These are phyloP conservation scores for Heliconius hortense DNA, from an alignment of 2,888 invertebrate species.

Conservation along the genomic window DNA sequence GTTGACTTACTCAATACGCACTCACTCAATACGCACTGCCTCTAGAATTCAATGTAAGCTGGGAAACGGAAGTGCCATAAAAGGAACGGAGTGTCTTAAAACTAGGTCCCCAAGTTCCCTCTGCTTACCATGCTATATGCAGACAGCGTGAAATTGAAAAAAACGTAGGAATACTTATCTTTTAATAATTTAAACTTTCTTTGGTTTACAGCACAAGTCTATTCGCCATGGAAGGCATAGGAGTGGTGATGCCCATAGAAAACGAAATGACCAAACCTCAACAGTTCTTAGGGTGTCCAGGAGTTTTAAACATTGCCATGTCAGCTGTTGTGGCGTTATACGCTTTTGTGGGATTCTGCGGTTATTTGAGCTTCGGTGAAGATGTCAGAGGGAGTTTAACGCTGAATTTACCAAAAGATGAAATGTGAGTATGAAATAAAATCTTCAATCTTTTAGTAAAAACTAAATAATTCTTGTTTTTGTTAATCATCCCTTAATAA, in stretches of 20 bases:
- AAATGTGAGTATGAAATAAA: conserved; percentile 81
- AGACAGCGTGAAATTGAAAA: not conserved
- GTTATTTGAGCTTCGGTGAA: conserved; percentile 92
- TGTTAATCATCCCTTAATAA: not conserved
- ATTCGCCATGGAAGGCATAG: conserved; percentile 98
- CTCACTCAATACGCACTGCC: no score
- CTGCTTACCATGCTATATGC: no score
- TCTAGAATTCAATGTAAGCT: no score
- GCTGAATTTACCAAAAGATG: conserved; percentile 87
- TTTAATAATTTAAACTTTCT: not conserved
- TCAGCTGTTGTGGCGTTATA: conserved; percentile 89
- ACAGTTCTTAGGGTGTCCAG: conserved; percentile 90
- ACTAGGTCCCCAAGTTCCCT: no score
- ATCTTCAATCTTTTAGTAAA: not conserved
- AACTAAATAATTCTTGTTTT: not conserved
- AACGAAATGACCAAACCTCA: conserved; percentile 93
- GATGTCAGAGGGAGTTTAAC: conserved; percentile 89
- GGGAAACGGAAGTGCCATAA: no score
- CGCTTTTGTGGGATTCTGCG: conserved; percentile 92
- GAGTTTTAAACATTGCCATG: conserved; percentile 95
- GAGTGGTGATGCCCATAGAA: conserved; percentile 95
- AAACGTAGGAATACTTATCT: not conserved
- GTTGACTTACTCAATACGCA: no score
- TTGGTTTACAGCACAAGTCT: conserved; percentile 88
- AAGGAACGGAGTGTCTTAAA: no score